phyloP scores from a whole-genome alignment of 2,113 vertebrate species.

The Eulemur macaco region DNA sequence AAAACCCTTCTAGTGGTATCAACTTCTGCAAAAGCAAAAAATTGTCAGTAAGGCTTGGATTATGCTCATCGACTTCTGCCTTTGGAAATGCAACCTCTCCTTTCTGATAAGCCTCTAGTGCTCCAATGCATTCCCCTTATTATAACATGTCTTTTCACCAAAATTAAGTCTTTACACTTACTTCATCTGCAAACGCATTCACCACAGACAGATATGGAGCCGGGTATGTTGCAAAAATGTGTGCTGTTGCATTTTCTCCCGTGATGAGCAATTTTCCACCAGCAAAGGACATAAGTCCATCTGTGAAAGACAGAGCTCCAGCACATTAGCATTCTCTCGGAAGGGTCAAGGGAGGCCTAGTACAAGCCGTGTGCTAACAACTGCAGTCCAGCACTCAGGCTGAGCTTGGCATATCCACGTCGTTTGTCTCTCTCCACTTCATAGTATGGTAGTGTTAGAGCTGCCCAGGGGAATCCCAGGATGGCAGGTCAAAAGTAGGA shows the following conservation, averaged over 20 bases:
- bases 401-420: not conserved
- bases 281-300: constrained; percentile 90
- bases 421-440: not conserved
- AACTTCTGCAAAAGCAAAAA: not conserved
- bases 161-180: constrained; percentile 74
- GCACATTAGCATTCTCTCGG: not conserved
- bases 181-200: constrained; percentile 95
- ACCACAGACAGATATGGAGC: constrained; percentile 88
- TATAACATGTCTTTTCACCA: not conserved
- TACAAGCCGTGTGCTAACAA: not conserved
- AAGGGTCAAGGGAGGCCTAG: not conserved
- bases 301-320: constrained; percentile 81
- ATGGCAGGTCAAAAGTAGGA: not conserved
- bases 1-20: not conserved
- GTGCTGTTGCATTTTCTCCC: constrained; percentile 93
- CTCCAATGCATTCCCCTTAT: not conserved
- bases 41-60: not conserved
- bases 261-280: constrained; percentile 86
- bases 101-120: not conserved
- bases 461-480: not conserved
- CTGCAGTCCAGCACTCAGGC: not conserved
- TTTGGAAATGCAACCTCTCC: not conserved
- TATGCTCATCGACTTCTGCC: not conserved
- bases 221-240: constrained; percentile 96
- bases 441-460: not conserved